These are phyloP conservation scores for Chrosomus eos DNA, from an alignment of 2,797 vertebrate genomes.

Conservation along the genomic window DNA sequence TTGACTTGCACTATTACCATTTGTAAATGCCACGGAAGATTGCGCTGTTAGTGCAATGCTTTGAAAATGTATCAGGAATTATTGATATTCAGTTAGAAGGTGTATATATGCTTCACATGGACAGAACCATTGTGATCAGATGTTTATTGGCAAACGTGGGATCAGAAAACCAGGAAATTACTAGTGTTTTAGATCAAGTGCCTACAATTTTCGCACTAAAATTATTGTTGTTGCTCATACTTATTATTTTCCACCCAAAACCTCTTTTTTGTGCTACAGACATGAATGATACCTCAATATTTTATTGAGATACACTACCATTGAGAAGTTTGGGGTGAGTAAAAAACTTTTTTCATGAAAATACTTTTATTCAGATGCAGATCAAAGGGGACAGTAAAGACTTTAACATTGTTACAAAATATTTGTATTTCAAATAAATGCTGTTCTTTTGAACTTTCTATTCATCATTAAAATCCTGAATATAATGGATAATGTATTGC, in stretches of 20 bases:
- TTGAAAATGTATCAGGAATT: slow-evolving; percentile 45
- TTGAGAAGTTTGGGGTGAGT: background rate
- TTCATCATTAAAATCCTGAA: background rate
- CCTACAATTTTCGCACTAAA: background rate
- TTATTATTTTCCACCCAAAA: background rate
- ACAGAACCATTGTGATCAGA: slow-evolving; percentile 64
- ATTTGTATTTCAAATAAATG: background rate
- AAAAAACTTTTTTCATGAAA: background rate
- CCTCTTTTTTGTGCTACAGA: background rate
- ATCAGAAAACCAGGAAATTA: slow-evolving; percentile 66
- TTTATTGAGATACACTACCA: background rate
- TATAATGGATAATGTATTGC: background rate
- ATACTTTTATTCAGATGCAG: background rate
- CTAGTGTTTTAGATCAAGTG: slow-evolving; percentile 3
- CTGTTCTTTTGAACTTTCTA: background rate
- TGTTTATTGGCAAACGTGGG: slow-evolving; percentile 71
- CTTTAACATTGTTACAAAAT: background rate
- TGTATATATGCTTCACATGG: slow-evolving; percentile 60
- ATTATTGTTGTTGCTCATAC: background rate
- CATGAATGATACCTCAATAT: background rate
- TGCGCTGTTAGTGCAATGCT: slow-evolving; percentile 36
- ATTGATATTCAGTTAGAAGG: slow-evolving; percentile 48
- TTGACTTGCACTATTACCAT: slow-evolving; percentile 47
- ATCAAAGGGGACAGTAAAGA: background rate
- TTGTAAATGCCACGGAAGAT: slow-evolving; percentile 50